Conservation (phyloP, 2,113 vertebrate genomes). For the Catharus bicknelli region DNA sequence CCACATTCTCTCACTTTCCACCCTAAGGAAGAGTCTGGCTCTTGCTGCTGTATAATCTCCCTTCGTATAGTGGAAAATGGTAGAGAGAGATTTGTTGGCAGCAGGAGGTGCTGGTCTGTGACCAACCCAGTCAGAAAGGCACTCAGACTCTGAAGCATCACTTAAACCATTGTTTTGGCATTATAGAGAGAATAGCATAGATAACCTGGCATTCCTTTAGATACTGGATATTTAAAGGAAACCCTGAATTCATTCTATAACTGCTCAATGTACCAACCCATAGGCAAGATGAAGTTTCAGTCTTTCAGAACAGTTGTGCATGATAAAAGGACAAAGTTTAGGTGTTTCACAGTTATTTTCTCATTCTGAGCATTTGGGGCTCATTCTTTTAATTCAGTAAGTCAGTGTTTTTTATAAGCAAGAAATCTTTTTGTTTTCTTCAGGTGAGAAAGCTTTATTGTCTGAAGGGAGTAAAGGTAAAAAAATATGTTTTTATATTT, state of each 20-base stretch:
- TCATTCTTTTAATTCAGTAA: background rate
- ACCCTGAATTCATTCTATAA: background rate
- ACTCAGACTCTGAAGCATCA: background rate
- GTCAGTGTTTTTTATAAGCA: background rate
- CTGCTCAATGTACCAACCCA: background rate
- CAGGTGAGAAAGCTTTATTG: background rate
- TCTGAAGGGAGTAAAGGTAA: background rate
- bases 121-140: background rate
- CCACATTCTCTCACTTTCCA: accelerated
- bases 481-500: background rate
- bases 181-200: background rate
- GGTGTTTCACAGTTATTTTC: background rate
- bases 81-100: background rate
- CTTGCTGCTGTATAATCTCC: background rate
- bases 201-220: background rate
- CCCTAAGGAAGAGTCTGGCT: background rate
- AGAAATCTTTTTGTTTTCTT: background rate
- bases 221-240: background rate
- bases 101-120: background rate
- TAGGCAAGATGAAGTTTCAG: accelerated
- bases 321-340: background rate
- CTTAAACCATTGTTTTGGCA: background rate
- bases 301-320: background rate
- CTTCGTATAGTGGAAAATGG: background rate
- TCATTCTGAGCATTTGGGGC: background rate